Percentiles rank a stretch among this genome's conserved stretches.
phyloP scores from a whole-genome alignment of 1,140 invertebrate species.

The Pogonognathellus flavescens region DNA sequence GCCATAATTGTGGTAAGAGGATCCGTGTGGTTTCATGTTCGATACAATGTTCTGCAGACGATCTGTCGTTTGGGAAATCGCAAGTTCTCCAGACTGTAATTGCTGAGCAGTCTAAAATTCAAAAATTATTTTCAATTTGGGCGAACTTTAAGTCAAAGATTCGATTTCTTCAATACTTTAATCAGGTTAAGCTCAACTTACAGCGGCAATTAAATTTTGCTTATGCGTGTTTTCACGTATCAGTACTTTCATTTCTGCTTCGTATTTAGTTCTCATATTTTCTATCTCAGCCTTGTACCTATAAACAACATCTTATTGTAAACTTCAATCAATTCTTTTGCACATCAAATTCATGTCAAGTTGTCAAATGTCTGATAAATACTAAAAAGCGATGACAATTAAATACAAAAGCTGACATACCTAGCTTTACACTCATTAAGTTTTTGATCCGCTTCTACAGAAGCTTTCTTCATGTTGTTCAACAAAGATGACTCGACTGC shows the following conservation, averaged over 20 bases:
- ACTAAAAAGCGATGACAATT: too few relatives aligned
- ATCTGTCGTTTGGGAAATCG: slow-evolving; percentile 21
- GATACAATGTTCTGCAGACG: slow-evolving; percentile 37
- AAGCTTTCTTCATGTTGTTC: slow-evolving; percentile 23
- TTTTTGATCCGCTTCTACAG: slow-evolving; percentile 52
- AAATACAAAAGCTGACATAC: slow-evolving; percentile 30
- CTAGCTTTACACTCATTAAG: slow-evolving; percentile 54
- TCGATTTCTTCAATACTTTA: background rate
- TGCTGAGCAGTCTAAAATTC: slow-evolving; percentile 55
- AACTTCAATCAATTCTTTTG: background rate
- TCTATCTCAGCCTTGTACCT: slow-evolving; percentile 52
- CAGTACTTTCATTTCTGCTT: slow-evolving; percentile 55
- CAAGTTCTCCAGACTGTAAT: slow-evolving; percentile 44
- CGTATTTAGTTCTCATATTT: slow-evolving; percentile 51
- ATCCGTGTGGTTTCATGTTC: background rate
- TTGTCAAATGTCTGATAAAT: too few relatives aligned
- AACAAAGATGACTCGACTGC: slow-evolving; percentile 29
- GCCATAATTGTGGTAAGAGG: background rate
- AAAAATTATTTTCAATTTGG: background rate
- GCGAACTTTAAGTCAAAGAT: too few relatives aligned
- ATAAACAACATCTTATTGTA: background rate
- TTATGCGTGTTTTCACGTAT: slow-evolving; percentile 57
- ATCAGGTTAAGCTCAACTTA: too few relatives aligned
- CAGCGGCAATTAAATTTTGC: slow-evolving; percentile 56
- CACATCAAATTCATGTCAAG: too few relatives aligned